These are phyloP conservation scores for Passerculus sandwichensis DNA, from an alignment of 2,797 vertebrate species.

Conservation along the genomic window DNA sequence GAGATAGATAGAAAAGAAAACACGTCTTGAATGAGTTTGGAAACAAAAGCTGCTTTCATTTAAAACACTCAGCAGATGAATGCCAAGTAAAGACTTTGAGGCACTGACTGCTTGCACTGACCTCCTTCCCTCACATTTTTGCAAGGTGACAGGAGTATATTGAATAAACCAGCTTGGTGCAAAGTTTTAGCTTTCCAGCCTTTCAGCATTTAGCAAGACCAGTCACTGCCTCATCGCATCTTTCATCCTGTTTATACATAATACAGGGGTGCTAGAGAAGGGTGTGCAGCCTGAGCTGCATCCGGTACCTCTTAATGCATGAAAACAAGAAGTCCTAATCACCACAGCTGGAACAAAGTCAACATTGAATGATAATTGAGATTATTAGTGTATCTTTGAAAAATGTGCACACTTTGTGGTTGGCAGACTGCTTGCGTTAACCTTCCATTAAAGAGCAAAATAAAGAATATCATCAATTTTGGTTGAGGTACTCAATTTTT, in stretches of 20 bases:
- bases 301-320: not conserved
- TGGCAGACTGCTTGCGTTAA: not conserved
- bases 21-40: not conserved
- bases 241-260: not conserved
- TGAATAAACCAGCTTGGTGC: not conserved
- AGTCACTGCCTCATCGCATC: not conserved
- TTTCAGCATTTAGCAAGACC: not conserved
- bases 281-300: not conserved
- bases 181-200: not conserved
- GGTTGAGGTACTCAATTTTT: not conserved
- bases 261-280: not conserved
- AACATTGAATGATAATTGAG: not conserved
- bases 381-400: not conserved
- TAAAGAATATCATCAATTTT: not conserved
- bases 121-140: not conserved
- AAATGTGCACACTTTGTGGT: not conserved
- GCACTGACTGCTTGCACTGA: not conserved
- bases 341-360: not conserved
- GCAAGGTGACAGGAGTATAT: not conserved
- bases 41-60: not conserved
- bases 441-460: not conserved
- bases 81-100: not conserved
- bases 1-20: not conserved
- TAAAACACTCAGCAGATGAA: not conserved
- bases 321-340: not conserved